A percentile compares a stretch with the other conserved stretches of the same genome.
Conservation (phyloP, 2,113 vertebrate genomes). For the Nothoprocta pentlandii region DNA sequence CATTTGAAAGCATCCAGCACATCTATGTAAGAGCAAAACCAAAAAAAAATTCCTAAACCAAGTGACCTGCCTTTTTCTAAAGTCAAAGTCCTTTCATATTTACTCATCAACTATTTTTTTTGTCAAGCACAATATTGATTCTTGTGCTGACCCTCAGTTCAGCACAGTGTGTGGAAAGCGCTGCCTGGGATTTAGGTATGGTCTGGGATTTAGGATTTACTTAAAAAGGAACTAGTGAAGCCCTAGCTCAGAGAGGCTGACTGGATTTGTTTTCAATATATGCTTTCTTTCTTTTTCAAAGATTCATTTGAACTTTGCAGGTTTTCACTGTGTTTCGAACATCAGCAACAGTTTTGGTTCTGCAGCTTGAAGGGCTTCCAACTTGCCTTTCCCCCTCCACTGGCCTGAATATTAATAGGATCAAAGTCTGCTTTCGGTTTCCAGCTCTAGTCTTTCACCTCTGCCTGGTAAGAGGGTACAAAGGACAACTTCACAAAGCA, state of each 20-base stretch:
- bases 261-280: neutral
- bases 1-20: neutral
- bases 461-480: constrained; percentile 2
- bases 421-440: constrained; percentile 16
- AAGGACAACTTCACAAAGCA: constrained; percentile 37
- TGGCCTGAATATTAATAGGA: neutral
- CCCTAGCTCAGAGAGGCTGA: neutral
- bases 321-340: neutral
- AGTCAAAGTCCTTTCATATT: constrained; percentile 53
- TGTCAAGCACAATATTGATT: neutral
- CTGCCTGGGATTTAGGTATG: neutral
- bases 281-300: neutral
- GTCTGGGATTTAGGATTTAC: neutral
- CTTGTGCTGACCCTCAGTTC: neutral
- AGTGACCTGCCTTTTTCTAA: neutral
- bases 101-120: neutral
- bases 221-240: neutral
- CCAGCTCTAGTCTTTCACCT: neutral
- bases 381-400: neutral
- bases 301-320: neutral
- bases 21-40: neutral
- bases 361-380: neutral
- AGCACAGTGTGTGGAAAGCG: neutral
- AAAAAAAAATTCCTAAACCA: neutral
- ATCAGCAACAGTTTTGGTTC: neutral